Evolutionary conservation across 2,113 vertebrate species (phyloP).

Genomic region (Alaudala cheleensis): DNA sequence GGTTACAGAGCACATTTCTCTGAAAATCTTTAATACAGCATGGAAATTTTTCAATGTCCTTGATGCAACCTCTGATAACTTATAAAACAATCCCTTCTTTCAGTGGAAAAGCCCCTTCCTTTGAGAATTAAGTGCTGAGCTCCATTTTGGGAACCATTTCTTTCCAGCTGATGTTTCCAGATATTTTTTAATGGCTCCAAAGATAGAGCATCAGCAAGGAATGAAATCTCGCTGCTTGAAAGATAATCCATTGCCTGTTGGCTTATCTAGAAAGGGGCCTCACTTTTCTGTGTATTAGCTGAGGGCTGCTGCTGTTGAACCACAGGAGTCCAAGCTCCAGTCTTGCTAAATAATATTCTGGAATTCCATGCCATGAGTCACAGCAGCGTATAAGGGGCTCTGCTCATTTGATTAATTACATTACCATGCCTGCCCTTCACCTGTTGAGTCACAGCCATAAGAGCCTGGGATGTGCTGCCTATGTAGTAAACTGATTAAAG

Average conservation of each 20-base stretch:
- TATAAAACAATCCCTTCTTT: conserved; percentile 18
- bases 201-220: background rate
- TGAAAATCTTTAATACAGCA: conserved; percentile 24
- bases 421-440: background rate
- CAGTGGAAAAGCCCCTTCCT: conserved; percentile 42
- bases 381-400: background rate
- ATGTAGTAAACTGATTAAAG: background rate
- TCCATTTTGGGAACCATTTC: background rate
- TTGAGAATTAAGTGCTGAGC: background rate
- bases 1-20: conserved; percentile 46
- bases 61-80: conserved; percentile 40
- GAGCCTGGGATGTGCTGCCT: background rate
- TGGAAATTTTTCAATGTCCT: conserved; percentile 42
- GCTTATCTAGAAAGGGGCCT: conserved; percentile 21
- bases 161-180: conserved; percentile 28
- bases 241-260: background rate
- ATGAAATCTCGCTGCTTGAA: background rate
- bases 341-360: conserved; percentile 14
- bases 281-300: background rate
- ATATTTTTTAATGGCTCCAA: background rate
- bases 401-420: conserved; percentile 10
- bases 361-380: background rate
- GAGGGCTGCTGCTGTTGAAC: conserved; percentile 1
- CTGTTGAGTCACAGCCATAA: background rate
- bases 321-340: background rate